Base-by-base conservation (phyloP, 2,888 invertebrate species). In the Habrosyne pyritoides region DNA sequence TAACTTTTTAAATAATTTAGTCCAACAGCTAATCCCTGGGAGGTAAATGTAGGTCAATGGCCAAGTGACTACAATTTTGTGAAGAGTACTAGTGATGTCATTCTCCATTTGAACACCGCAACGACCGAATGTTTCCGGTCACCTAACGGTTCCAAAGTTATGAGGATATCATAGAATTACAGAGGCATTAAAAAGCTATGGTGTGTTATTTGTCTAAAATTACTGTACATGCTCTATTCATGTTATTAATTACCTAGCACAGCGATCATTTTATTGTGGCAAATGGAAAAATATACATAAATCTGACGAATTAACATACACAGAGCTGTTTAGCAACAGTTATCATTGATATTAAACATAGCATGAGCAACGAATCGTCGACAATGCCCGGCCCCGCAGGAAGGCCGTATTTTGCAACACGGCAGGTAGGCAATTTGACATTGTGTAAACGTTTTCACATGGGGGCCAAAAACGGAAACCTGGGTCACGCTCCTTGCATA, bases 371-470 rank as follows among this genome's bases (percentile, higher is more conserved):
- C 57, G 55, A 60, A 55, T 60, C 61, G 70, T 70, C 71, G 71
- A 81, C 79, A 79, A 81, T 73, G 71, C 63, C 53, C 57, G 59
- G 60, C 59, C 69, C 69, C 69, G 79, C 80, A 79, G 85, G 83
- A 81, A 84, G 83, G 84, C 68, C 77, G 73, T 70, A 74, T 85
- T 85, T 86, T 78, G 85, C 84, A 85, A 87, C 71, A 73, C 64
- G 67, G 64, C 83, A 84, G 84, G 81, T 81, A 79, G 77, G 72
- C 83, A 82, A 86, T 86, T 85, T 83, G 85, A 86, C 85, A 87
- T 88, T 89, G 88, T 87, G 85, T 83, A 84, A 87, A 86, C 83
- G 85, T 87, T 88, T 85, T 86, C 83, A 86, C 84, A 83, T 84
- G 79, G 81, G 74, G 79, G 76, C 83, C 83, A 73, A 83, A 84